These are phyloP conservation scores for Otis tarda DNA, from an alignment of 2,113 vertebrate species.

Conservation along the genomic window DNA sequence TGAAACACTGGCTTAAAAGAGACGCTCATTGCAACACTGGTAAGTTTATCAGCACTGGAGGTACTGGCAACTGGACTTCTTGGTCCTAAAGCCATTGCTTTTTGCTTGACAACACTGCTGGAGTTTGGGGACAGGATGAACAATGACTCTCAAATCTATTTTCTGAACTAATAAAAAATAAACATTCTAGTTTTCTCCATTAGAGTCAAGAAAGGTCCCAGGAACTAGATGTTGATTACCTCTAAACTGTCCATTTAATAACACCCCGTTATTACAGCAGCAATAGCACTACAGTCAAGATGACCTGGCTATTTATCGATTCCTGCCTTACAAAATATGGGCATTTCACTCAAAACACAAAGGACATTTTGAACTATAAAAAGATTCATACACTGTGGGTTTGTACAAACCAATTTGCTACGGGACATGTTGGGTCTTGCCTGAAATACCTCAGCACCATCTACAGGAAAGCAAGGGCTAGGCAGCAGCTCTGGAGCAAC, in stretches of 20 bases:
- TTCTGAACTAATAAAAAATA: neutral
- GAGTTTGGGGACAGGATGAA: neutral
- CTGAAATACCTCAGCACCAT: constrained; percentile 64
- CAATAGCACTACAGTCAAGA: neutral
- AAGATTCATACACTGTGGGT: neutral
- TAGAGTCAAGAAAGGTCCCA: neutral
- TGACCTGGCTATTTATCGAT: neutral
- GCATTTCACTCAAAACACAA: neutral
- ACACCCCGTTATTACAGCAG: neutral
- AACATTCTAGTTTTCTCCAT: neutral
- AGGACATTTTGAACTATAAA: neutral
- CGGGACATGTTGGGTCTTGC: neutral
- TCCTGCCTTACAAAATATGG: neutral
- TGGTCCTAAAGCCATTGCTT: neutral
- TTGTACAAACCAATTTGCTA: neutral
- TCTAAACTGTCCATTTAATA: neutral
- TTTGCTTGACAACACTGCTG: neutral
- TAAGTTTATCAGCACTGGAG: neutral
- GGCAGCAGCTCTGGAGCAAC: neutral
- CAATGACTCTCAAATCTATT: neutral
- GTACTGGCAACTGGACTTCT: neutral
- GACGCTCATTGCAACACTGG: neutral
- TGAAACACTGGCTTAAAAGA: neutral
- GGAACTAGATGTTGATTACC: neutral
- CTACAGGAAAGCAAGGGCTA: constrained; percentile 47